Conservation (phyloP, 2,888 invertebrate species). For the Protula sp. region DNA sequence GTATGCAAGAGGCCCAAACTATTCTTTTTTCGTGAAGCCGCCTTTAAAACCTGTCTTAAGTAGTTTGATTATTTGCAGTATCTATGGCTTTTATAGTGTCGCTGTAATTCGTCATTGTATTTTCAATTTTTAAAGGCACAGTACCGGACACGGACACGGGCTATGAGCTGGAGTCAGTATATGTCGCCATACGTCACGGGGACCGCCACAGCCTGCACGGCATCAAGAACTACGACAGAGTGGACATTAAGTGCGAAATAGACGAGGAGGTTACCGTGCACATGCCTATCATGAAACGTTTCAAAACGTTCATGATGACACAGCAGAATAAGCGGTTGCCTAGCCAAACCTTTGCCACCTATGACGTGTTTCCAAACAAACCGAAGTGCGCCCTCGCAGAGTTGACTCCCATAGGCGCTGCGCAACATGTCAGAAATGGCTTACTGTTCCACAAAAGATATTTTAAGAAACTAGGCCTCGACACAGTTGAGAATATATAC, state of each 20-base stretch:
- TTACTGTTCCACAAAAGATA: neutral
- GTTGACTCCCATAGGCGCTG: constrained; percentile 73
- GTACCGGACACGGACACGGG: constrained; percentile 6
- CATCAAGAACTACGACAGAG: constrained; percentile 63
- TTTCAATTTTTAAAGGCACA: neutral
- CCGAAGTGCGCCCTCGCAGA: constrained; percentile 72
- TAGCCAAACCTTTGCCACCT: constrained; percentile 14
- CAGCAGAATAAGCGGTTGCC: neutral
- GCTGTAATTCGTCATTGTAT: too few species aligned
- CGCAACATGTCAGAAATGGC: constrained; percentile 65
- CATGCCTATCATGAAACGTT: neutral
- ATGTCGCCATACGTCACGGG: constrained; percentile 72
- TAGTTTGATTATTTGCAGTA: too few species aligned
- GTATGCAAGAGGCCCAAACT: too few species aligned
- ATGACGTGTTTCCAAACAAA: constrained; percentile 37
- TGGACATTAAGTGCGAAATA: neutral
- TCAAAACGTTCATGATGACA: neutral
- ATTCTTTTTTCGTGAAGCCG: too few species aligned
- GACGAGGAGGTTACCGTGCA: neutral
- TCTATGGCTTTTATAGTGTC: too few species aligned
- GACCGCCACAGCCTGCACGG: constrained; percentile 83
- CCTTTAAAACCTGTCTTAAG: too few species aligned
- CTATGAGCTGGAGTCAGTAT: constrained; percentile 31
- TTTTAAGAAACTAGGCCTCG: neutral
- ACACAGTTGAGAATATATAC: neutral